Evolutionary conservation across 1,140 invertebrate genomes (phyloP).

Genomic region (Nixonia krombeini): DNA sequence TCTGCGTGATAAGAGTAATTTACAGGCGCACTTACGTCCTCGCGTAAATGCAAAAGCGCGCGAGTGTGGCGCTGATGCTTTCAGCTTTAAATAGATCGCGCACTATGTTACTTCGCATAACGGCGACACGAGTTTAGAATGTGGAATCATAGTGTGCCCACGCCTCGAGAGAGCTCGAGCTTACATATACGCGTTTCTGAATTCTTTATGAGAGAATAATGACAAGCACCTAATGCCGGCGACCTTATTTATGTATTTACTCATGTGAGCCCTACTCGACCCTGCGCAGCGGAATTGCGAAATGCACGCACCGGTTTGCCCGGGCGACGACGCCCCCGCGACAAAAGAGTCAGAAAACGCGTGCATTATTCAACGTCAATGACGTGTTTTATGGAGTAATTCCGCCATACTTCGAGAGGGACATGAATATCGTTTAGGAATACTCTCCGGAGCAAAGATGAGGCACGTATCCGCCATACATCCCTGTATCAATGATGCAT

Average conservation of each 20-base stretch:
- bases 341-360: constrained; percentile 9
- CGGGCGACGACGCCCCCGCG: neutral
- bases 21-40: constrained; percentile 27
- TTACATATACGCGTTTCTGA: constrained; percentile 47
- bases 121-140: constrained; percentile 29
- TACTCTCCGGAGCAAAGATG: neutral
- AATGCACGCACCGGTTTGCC: constrained; percentile 3
- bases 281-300: constrained; percentile 7
- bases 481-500: constrained; percentile 11
- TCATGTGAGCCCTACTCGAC: constrained; percentile 8
- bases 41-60: constrained; percentile 15
- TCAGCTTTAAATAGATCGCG: constrained; percentile 19
- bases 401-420: neutral
- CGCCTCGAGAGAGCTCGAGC: constrained; percentile 39
- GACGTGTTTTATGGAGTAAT: constrained; percentile 23
- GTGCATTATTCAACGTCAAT: constrained; percentile 28
- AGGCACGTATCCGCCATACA: constrained; percentile 9
- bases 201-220: constrained; percentile 57
- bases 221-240: constrained; percentile 47
- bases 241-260: constrained; percentile 48
- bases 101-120: constrained; percentile 31
- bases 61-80: constrained; percentile 26
- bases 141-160: constrained; percentile 12
- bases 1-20: constrained; percentile 19
- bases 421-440: constrained; percentile 23